Conservation (phyloP, 37 sponge, comb jelly and placozoan genomes). For the Chondrilla cf. caribensis region DNA sequence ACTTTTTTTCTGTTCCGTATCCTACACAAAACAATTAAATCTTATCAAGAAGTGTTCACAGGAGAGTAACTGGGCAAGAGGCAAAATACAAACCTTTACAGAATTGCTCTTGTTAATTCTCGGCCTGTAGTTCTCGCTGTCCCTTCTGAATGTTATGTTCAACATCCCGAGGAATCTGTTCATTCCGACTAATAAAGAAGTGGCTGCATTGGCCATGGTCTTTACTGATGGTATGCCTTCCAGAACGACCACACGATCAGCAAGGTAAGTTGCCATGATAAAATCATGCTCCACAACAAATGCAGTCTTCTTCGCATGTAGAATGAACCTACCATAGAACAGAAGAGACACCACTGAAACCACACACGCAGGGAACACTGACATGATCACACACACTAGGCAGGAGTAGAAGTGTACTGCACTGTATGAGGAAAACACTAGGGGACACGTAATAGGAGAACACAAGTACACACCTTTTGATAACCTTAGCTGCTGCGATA, state of each 20-base stretch:
- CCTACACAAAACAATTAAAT: no score
- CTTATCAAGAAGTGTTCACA: no score
- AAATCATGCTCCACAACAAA: conserved; percentile 99
- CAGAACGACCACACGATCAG: conserved; percentile 96
- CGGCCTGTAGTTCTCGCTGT: conserved; percentile 91
- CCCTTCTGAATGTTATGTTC: conserved; percentile 95
- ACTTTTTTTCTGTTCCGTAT: conserved; percentile 89
- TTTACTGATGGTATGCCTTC: conserved; percentile 91
- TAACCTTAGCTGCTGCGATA: conserved; percentile 93
- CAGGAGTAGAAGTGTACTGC: neutral
- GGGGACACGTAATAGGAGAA: neutral
- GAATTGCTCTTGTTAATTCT: conserved; percentile 95
- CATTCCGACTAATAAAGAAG: conserved; percentile 86
- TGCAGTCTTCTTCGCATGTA: conserved; percentile 99
- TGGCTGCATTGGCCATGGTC: conserved; percentile 83
- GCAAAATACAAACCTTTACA: conserved; percentile 89
- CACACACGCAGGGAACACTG: neutral
- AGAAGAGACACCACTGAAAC: neutral
- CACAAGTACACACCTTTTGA: conserved; percentile 66
- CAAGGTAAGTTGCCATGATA: conserved; percentile 99
- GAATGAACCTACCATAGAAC: conserved; percentile 71
- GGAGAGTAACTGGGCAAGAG: no score
- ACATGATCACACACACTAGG: neutral
- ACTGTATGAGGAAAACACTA: neutral
- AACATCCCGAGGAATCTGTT: conserved; percentile 89